phyloP scores from a whole-genome alignment of 2,113 vertebrate genomes.

The Rhinichthys klamathensis region DNA sequence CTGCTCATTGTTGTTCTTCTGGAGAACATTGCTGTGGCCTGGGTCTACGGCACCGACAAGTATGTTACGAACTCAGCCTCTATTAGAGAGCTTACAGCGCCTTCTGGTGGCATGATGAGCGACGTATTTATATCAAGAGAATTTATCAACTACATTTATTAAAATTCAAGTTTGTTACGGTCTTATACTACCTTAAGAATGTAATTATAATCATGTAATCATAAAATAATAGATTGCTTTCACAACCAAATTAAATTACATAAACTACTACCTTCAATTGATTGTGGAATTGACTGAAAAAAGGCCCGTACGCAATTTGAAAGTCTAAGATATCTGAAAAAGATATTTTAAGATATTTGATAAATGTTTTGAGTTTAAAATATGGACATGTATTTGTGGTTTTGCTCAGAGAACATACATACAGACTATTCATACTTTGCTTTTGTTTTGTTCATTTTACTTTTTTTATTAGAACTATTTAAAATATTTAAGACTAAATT shows the following conservation, averaged over 20 bases:
- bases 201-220: neutral
- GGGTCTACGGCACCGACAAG: constrained; percentile 94
- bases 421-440: neutral
- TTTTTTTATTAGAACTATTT: neutral
- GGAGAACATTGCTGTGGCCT: constrained; percentile 91
- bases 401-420: neutral
- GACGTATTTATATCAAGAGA: neutral
- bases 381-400: neutral
- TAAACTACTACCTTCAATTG: neutral
- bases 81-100: neutral
- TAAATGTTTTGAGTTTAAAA: neutral
- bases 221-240: neutral
- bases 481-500: neutral
- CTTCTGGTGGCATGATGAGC: neutral
- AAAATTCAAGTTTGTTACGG: neutral
- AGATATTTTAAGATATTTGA: neutral
- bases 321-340: neutral
- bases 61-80: constrained; percentile 76
- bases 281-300: neutral
- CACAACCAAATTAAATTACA: neutral
- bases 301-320: neutral
- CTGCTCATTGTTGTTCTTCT: constrained; percentile 92
- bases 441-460: neutral
- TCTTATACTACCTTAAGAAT: neutral
- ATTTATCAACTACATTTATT: neutral